Evolutionary conservation across 2,113 vertebrate species (phyloP), one percentile per base, ranked within the genome.

Genomic region (Tiliqua scincoides): DNA sequence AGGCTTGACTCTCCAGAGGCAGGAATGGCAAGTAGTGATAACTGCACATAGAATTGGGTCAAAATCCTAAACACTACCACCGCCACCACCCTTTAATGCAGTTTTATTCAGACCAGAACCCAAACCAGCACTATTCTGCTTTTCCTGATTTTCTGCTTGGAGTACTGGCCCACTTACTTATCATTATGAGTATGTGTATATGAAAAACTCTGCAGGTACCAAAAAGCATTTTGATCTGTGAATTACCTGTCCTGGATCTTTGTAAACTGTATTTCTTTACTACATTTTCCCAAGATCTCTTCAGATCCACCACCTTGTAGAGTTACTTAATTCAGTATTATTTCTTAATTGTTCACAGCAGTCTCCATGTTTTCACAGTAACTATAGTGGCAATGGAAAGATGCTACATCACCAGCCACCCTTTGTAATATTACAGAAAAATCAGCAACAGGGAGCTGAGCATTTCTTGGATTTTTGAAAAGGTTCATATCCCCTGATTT

Each of bases 251-350:
- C 23, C 8, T 52, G 11, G 37, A 77, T 61, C 23, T 79, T 11
- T 67, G 35, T 48, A 59, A 37, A 63, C 75, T 84, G n/a, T 89
- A 82, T 11, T 48, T 91, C 78, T 54, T 80, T 70, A 65, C 0
- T 0, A 5, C 27, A 62, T 84, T 71, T 77, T 1, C 40, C 48
- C 5, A 67, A 21, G 43, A 35, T 21, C 88, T 23, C 63, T 70
- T n/a, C 43, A 0, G 1, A 9, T 23, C 59, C 0, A 5, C 37
- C 20, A 88, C 4, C 17, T 67, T 0, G 0, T 11, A 65, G 35
- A 57, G 83, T 83, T 81, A 25, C 18, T 65, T 80, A 15, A 68
- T 2, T 25, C 43, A 80, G 15, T 12, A 2, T 48, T 90, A 59
- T n/a, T 85, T 72, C 11, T 57, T 62, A 54, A 43, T 85, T 54